phyloP scores from a whole-genome alignment of 2,797 vertebrate species.

The Falco peregrinus region DNA sequence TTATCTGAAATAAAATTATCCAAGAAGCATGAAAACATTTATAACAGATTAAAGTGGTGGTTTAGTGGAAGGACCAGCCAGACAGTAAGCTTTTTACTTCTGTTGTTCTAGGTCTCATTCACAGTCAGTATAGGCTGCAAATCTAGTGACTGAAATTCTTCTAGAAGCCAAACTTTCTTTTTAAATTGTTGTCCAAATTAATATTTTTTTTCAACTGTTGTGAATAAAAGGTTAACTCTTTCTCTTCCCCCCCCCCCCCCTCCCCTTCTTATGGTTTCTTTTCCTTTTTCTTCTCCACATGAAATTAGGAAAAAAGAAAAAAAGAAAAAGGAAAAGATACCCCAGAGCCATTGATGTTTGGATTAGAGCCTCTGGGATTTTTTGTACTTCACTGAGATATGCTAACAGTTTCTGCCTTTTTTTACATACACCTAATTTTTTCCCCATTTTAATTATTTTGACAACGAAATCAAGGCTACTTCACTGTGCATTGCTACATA shows the following conservation, averaged over 20 bases:
- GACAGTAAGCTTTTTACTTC: background rate
- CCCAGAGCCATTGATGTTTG: background rate
- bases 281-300: background rate
- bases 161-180: background rate
- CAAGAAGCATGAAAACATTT: background rate
- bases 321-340: rapidly evolving
- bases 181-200: background rate
- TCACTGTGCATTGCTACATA: background rate
- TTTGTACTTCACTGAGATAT: background rate
- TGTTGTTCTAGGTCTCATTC: rapidly evolving
- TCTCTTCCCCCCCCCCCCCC: no score
- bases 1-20: conserved; percentile 3
- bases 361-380: background rate
- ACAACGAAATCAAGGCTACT: background rate
- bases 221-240: background rate
- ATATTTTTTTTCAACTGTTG: background rate
- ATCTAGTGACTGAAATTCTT: background rate
- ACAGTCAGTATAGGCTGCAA: background rate
- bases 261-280: background rate
- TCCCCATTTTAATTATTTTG: background rate
- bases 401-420: background rate
- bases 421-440: background rate
- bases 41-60: background rate
- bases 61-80: background rate
- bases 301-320: background rate